Conservation (phyloP, 2,797 vertebrate species). For the Chaetophractus vellerosus region DNA sequence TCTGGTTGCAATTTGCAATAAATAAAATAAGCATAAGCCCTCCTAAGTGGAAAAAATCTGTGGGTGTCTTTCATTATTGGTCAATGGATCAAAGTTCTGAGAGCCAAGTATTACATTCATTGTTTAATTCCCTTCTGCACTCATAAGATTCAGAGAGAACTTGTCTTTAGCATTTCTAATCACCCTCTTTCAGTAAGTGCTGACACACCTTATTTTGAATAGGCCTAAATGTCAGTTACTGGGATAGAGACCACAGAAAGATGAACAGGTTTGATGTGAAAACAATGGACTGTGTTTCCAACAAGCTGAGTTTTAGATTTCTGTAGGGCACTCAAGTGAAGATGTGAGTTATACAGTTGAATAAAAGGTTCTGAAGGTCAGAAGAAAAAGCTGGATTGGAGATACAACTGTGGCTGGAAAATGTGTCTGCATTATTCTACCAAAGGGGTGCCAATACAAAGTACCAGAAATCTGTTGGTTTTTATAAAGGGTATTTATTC, state of each 20-base stretch:
- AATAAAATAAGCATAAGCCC: background rate
- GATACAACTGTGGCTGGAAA: background rate
- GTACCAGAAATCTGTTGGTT: too few relatives aligned
- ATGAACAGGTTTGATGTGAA: background rate
- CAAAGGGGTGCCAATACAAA: too few relatives aligned
- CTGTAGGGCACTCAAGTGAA: background rate
- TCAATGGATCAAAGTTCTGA: background rate
- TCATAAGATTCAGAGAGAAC: background rate
- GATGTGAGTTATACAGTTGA: fast-evolving
- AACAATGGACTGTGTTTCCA: background rate
- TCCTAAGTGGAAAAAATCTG: background rate
- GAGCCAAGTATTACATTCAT: background rate
- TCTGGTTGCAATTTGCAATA: background rate
- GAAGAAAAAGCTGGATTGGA: background rate
- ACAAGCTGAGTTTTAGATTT: background rate
- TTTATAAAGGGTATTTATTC: too few relatives aligned
- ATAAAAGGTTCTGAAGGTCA: background rate
- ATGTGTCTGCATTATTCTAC: too few relatives aligned
- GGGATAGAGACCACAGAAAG: background rate
- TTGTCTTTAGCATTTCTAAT: slow-evolving; percentile 24
- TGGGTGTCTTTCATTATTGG: background rate
- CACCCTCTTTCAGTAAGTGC: background rate
- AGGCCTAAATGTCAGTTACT: background rate
- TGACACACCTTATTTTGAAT: background rate
- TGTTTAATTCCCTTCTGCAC: background rate